Percentiles rank a stretch among this genome's conserved stretches.
phyloP scores from a whole-genome alignment of 2,888 invertebrate species.

The Limnephilus lunatus region DNA sequence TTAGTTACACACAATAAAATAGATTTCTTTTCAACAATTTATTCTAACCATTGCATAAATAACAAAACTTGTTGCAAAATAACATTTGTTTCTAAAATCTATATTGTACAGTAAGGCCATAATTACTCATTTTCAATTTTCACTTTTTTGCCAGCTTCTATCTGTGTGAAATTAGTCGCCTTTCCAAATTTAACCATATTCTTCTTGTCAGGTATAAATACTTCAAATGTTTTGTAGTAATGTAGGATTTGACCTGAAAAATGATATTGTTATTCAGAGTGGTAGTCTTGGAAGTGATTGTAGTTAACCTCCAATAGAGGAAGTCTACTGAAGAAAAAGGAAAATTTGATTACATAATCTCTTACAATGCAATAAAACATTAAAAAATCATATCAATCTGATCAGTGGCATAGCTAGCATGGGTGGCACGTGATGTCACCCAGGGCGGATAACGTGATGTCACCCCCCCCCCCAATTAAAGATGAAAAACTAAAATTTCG shows the following conservation, averaged over 20 bases:
- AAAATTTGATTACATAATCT: neutral
- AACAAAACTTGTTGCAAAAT: neutral
- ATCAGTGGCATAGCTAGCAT: too few relatives aligned
- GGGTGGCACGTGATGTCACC: too few relatives aligned
- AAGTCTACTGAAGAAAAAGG: neutral
- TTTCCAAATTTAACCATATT: conserved; percentile 12
- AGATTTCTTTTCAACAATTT: conserved; percentile 41
- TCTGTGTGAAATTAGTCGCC: conserved; percentile 15
- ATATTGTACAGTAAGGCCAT: neutral
- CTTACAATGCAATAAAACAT: too few relatives aligned
- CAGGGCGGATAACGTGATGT: too few relatives aligned
- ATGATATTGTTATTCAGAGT: neutral
- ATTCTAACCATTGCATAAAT: neutral
- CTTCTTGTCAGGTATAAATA: conserved; percentile 71
- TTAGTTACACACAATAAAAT: conserved; percentile 53
- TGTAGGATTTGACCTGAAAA: conserved; percentile 72
- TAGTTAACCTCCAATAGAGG: neutral
- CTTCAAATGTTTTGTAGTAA: conserved; percentile 74
- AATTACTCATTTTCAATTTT: neutral
- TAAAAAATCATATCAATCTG: too few relatives aligned
- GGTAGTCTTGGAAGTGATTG: neutral
- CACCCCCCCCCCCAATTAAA: too few relatives aligned
- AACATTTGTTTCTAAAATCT: neutral
- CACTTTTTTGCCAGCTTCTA: neutral
- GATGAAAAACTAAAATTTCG: too few relatives aligned